Evolutionary conservation across 2,888 invertebrate species (phyloP).

Genomic region (Ectemnius continuus): DNA sequence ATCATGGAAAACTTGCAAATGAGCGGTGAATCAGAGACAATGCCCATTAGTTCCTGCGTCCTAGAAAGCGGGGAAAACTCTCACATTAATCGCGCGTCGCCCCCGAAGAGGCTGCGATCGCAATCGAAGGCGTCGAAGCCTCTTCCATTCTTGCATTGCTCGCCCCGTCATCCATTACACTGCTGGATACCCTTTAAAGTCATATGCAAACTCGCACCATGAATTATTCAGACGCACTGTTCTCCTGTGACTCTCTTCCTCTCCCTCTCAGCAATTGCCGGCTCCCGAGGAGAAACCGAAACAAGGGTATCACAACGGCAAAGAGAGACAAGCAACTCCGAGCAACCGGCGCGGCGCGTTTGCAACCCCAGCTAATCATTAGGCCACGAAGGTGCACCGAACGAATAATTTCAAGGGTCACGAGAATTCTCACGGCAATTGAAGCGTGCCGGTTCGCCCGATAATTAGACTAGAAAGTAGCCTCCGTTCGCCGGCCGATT

Average conservation of each 20-base stretch:
- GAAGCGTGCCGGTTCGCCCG: conserved; percentile 11
- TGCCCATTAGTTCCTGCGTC: background rate
- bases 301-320: background rate
- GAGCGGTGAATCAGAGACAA: conserved; percentile 7
- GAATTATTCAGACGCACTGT: conserved; percentile 32
- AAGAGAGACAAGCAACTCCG: background rate
- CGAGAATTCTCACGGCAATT: conserved; percentile 19
- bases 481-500: conserved; percentile 15
- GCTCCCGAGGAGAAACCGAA: background rate
- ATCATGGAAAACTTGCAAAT: background rate
- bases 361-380: background rate
- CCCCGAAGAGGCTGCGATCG: conserved; percentile 21
- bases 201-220: conserved; percentile 26
- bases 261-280: no score
- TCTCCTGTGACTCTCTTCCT: background rate
- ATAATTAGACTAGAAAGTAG: conserved; percentile 27
- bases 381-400: background rate
- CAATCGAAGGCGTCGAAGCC: conserved; percentile 31
- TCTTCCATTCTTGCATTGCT: conserved; percentile 40
- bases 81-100: conserved; percentile 16
- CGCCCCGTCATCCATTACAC: conserved; percentile 21
- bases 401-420: conserved; percentile 5
- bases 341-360: background rate
- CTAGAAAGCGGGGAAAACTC: conserved; percentile 12
- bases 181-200: conserved; percentile 17